Evolutionary conservation across 2,888 invertebrate species (phyloP).

Genomic region (Morpho achilles): DNA sequence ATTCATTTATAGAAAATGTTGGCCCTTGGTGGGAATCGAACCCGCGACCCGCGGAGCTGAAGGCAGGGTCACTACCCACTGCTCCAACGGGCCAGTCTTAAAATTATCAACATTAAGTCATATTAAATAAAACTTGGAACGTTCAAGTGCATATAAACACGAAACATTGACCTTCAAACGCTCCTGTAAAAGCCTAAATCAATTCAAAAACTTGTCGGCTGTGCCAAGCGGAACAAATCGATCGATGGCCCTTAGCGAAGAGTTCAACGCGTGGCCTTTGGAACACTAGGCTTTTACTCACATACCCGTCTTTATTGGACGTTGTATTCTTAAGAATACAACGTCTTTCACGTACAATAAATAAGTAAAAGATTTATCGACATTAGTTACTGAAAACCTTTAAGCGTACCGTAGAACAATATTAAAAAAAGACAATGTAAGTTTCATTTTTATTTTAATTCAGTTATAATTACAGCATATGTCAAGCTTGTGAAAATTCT

Average conservation of each 20-base stretch:
- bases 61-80: too few species aligned
- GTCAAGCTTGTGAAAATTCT: too few species aligned
- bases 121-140: neutral
- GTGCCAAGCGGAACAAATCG: conserved; percentile 58
- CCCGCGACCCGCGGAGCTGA: too few species aligned
- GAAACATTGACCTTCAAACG: conserved; percentile 4
- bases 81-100: too few species aligned
- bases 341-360: neutral
- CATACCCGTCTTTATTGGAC: conserved; percentile 5
- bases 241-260: conserved; percentile 64
- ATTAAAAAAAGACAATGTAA: too few species aligned
- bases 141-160: neutral
- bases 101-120: too few species aligned
- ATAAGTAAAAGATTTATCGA: neutral
- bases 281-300: conserved; percentile 19
- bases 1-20: too few species aligned
- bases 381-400: too few species aligned
- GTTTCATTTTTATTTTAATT: too few species aligned
- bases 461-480: too few species aligned
- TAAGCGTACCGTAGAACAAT: too few species aligned
- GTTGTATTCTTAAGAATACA: neutral
- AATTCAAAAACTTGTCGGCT: conserved; percentile 41
- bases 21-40: too few species aligned
- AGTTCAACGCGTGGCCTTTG: conserved; percentile 56
- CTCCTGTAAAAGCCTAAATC: conserved; percentile 15